phyloP scores from a whole-genome alignment of 1,140 invertebrate species.

The Zelostemma sp. region DNA sequence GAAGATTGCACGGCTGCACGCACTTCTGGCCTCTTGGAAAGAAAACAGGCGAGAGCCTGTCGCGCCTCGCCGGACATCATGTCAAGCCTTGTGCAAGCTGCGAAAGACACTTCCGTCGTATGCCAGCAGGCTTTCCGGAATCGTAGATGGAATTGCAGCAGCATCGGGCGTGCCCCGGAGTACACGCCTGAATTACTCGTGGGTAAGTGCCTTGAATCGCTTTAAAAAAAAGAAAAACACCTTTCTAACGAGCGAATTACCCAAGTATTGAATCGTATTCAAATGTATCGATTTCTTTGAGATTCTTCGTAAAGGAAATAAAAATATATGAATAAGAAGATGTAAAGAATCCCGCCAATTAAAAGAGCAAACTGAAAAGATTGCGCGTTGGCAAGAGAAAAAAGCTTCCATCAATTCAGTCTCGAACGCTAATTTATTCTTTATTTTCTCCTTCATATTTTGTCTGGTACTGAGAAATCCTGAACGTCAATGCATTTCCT shows the following conservation, averaged over 20 bases:
- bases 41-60: conserved; percentile 76
- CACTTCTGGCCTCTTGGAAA: conserved; percentile 72
- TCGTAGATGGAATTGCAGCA: conserved; percentile 89
- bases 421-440: conserved; percentile 3
- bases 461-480: background rate
- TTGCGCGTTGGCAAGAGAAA: conserved; percentile 9
- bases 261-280: no score
- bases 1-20: conserved; percentile 70
- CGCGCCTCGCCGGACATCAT: conserved; percentile 78
- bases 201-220: conserved; percentile 70
- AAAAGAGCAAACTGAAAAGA: conserved; percentile 41
- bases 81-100: conserved; percentile 80
- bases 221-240: background rate
- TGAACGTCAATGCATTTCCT: no score
- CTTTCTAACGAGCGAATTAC: no score
- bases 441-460: conserved; percentile 7
- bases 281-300: conserved; percentile 30
- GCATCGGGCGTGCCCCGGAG: conserved; percentile 78
- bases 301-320: conserved; percentile 41
- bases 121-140: conserved; percentile 81
- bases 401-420: conserved; percentile 5
- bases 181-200: conserved; percentile 81
- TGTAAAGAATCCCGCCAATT: conserved; percentile 47
- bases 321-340: conserved; percentile 25
- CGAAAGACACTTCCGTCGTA: conserved; percentile 75